These are phyloP conservation scores for Oeneis ivallda DNA, from an alignment of 2,888 invertebrate species.

Conservation along the genomic window DNA sequence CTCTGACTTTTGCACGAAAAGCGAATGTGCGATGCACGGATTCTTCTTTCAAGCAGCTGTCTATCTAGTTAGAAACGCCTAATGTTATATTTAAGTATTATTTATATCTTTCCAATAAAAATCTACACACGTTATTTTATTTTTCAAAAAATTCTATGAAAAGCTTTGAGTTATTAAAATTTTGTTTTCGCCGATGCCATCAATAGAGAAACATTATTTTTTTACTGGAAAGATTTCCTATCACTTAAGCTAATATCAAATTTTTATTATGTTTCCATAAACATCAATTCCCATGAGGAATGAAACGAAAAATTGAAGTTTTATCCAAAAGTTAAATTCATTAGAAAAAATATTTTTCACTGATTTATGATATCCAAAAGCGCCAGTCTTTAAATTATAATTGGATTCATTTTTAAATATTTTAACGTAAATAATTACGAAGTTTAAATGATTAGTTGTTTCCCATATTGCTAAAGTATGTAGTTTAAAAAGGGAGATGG, in stretches of 20 bases:
- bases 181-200: conserved; percentile 8
- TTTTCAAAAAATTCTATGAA: conserved; percentile 26
- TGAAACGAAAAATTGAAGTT: conserved; percentile 77
- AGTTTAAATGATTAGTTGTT: conserved; percentile 22
- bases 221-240: conserved; percentile 71
- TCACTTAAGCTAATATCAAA: conserved; percentile 73
- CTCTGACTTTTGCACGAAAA: conserved; percentile 78
- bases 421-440: conserved; percentile 25
- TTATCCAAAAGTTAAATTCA: conserved; percentile 46
- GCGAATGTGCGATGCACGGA: conserved; percentile 81
- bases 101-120: conserved; percentile 64
- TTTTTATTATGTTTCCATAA: conserved; percentile 62
- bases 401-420: conserved; percentile 32
- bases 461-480: conserved; percentile 32
- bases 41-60: conserved; percentile 80
- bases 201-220: conserved; percentile 32
- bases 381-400: conserved; percentile 68
- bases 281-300: conserved; percentile 79
- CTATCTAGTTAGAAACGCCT: conserved; percentile 80
- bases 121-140: conserved; percentile 32
- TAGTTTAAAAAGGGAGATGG: conserved; percentile 30
- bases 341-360: conserved; percentile 50
- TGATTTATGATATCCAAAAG: conserved; percentile 75
- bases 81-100: conserved; percentile 72
- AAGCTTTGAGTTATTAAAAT: not conserved